A percentile compares a stretch with the other conserved stretches of the same genome.
Evolutionary conservation across 2,888 invertebrate species (phyloP).

Genomic region (Synergus laeviventris): DNA sequence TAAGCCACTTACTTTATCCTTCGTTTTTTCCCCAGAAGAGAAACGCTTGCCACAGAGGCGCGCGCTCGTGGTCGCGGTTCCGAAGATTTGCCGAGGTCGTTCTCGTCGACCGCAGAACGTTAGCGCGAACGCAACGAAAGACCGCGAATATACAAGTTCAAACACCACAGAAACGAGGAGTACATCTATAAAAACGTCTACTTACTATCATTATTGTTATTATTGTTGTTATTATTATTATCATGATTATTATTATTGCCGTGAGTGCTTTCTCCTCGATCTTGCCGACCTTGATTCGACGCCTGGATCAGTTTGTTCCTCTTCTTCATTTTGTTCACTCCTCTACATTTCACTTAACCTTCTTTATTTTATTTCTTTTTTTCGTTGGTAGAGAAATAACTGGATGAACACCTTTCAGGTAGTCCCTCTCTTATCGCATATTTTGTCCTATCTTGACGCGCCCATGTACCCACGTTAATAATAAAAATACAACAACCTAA

Average conservation of each 20-base stretch:
- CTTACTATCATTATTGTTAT: not conserved
- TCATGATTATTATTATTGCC: not conserved
- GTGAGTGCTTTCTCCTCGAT: not conserved
- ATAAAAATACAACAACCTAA: constrained; percentile 15
- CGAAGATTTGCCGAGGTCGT: constrained; percentile 53
- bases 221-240: not conserved
- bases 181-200: constrained; percentile 12
- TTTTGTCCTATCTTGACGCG: constrained; percentile 26
- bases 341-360: not conserved
- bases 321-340: constrained; percentile 15
- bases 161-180: constrained; percentile 19
- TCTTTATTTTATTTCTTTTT: not conserved
- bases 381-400: not conserved
- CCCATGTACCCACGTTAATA: constrained; percentile 27
- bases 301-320: constrained; percentile 40
- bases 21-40: constrained; percentile 47
- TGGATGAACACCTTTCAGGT: constrained; percentile 28
- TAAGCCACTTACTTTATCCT: constrained; percentile 45
- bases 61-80: constrained; percentile 51
- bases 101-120: constrained; percentile 49
- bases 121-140: constrained; percentile 35
- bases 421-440: constrained; percentile 34
- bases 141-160: constrained; percentile 30
- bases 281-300: not conserved
- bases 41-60: constrained; percentile 53